phyloP scores from a whole-genome alignment of 1,140 invertebrate species.

The Drosophila melanica region DNA sequence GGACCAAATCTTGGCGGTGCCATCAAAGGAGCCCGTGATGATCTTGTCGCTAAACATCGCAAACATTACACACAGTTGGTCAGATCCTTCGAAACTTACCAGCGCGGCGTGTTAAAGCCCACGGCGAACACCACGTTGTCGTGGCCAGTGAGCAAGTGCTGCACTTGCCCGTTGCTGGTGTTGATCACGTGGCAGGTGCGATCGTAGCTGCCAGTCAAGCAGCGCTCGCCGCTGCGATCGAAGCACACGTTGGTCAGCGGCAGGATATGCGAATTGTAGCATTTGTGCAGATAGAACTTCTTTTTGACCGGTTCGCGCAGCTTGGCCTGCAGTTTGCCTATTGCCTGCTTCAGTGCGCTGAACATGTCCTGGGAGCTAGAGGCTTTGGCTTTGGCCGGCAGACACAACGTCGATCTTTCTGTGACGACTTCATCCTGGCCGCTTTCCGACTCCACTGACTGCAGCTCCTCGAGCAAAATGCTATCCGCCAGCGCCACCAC shows the following conservation, averaged over 20 bases:
- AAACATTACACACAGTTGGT: not conserved
- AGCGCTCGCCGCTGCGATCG: slow-evolving; percentile 89
- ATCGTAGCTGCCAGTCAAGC: slow-evolving; percentile 93
- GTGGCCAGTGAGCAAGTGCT: slow-evolving; percentile 89
- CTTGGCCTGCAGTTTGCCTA: slow-evolving; percentile 85
- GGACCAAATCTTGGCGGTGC: slow-evolving; percentile 89
- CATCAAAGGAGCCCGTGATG: slow-evolving; percentile 92
- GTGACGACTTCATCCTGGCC: not conserved
- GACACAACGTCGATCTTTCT: not conserved
- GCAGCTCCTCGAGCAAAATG: slow-evolving; percentile 57
- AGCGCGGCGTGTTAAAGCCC: slow-evolving; percentile 90
- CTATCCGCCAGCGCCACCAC: slow-evolving; percentile 57
- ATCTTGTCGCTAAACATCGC: slow-evolving; percentile 87
- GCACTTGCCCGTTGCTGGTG: slow-evolving; percentile 88
- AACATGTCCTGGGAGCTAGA: slow-evolving; percentile 58
- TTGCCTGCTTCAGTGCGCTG: slow-evolving; percentile 82
- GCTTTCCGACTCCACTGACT: slow-evolving; percentile 36
- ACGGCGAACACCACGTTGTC: slow-evolving; percentile 92
- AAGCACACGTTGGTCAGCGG: slow-evolving; percentile 92
- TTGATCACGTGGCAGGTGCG: slow-evolving; percentile 93
- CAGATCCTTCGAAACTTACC: slow-evolving; percentile 84
- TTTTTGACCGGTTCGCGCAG: slow-evolving; percentile 85
- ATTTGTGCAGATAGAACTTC: slow-evolving; percentile 88
- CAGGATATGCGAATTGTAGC: slow-evolving; percentile 90
- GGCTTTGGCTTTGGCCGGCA: slow-evolving; percentile 32